These are phyloP conservation scores for Salvator merianae DNA, from an alignment of 2,113 vertebrate genomes.

Conservation along the genomic window DNA sequence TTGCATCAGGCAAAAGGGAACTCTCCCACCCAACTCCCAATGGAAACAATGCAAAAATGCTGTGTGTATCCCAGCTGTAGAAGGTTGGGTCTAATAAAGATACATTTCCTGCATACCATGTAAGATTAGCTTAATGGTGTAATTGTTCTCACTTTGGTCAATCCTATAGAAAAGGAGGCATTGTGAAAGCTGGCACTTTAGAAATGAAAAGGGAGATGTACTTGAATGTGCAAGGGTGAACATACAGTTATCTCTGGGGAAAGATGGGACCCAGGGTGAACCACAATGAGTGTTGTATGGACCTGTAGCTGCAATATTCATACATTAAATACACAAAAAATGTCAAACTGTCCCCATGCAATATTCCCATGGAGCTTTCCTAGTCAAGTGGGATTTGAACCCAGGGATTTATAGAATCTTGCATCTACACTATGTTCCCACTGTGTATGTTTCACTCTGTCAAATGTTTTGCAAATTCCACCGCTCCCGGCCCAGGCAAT, in stretches of 20 bases:
- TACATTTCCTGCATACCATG: neutral
- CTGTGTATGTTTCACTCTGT: too few relatives aligned
- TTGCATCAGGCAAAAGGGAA: neutral
- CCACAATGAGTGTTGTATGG: too few relatives aligned
- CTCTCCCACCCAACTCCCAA: neutral
- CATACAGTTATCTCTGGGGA: neutral
- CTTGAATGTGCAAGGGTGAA: neutral
- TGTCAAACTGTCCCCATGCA: too few relatives aligned
- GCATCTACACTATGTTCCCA: too few relatives aligned
- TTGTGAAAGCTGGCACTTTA: neutral
- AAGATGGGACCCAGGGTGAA: too few relatives aligned
- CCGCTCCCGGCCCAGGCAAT: too few relatives aligned
- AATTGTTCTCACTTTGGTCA: neutral
- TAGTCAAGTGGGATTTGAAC: too few relatives aligned
- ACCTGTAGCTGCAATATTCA: too few relatives aligned
- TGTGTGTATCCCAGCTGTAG: neutral
- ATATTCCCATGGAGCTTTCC: too few relatives aligned
- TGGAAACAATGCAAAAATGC: neutral
- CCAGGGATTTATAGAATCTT: too few relatives aligned
- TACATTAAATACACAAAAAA: too few relatives aligned
- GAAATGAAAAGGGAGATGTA: neutral
- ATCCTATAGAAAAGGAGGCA: neutral
- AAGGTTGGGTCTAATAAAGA: neutral
- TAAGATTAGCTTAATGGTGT: neutral
- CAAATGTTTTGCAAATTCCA: too few relatives aligned